Evolutionary conservation across 2,888 invertebrate genomes (phyloP).

Genomic region (Lymantria monacha): DNA sequence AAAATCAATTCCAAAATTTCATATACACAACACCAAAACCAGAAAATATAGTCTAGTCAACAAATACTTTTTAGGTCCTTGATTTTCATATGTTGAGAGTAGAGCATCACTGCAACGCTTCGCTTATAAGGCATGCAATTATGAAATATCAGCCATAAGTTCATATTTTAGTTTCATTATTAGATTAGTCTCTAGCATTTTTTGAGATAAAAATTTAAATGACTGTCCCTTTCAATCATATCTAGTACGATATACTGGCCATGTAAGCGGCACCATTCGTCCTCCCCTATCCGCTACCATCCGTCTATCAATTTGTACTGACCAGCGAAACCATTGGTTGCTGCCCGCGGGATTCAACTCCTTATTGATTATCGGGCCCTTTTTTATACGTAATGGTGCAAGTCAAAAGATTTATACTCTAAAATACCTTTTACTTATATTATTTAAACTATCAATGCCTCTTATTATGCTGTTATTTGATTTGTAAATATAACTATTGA

Average conservation of each 20-base stretch:
- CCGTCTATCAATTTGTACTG: slow-evolving; percentile 71
- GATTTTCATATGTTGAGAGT: too few relatives aligned
- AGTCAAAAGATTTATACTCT: slow-evolving; percentile 19
- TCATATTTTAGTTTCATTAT: too few relatives aligned
- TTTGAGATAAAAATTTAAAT: not conserved
- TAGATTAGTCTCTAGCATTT: not conserved
- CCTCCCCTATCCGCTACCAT: slow-evolving; percentile 33
- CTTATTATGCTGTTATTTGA: too few relatives aligned
- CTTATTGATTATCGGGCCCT: slow-evolving; percentile 82
- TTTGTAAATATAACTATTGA: too few relatives aligned
- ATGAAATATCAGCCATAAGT: too few relatives aligned
- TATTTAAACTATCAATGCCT: not conserved
- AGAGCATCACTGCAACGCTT: too few relatives aligned
- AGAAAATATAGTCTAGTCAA: too few relatives aligned
- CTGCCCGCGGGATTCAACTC: slow-evolving; percentile 79
- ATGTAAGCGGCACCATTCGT: slow-evolving; percentile 4
- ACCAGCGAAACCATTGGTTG: slow-evolving; percentile 71
- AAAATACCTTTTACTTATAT: not conserved
- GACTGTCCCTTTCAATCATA: not conserved
- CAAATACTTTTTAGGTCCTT: too few relatives aligned
- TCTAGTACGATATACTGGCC: slow-evolving; percentile 13
- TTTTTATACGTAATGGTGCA: slow-evolving; percentile 48
- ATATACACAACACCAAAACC: too few relatives aligned
- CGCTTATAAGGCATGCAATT: too few relatives aligned
- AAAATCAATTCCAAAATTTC: too few relatives aligned